Base-by-base conservation (phyloP, 2,113 vertebrate genomes). In the Misgurnus anguillicaudatus region DNA sequence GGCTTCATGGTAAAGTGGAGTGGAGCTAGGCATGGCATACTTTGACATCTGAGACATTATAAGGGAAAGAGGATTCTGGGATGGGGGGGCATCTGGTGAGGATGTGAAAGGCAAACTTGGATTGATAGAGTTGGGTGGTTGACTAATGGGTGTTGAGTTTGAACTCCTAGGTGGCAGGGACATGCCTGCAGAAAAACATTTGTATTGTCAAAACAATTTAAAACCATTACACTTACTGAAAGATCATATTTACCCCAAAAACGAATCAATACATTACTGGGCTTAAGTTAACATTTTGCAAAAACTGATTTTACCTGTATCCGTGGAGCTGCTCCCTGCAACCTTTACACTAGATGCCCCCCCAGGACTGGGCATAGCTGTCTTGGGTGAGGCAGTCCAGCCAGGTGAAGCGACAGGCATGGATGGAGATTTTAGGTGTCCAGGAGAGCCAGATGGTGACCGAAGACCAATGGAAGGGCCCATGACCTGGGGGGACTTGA, bases 11-110 rank as follows among this genome's bases (percentile, higher is more conserved):
- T 99, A 99, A 47, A 99, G 96, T 0, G 98, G 98, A 9, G 97
- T 98, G 81, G 96, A 95, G 89, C 97, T 98, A 80, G 98, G 97
- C 94, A 99, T 95, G 83, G 98, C 97, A 0, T 98, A 99, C 88
- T 98, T 98, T 85, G 98, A 99, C 97, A 99, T 98, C 93, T 98
- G 97, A 45, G 96, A 96, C 96, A 99, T 99, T 90, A 99, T 99
- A 77, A 99, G 91, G 0, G 97, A 98, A 75, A 99, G 89, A 39
- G 97, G 98, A 85, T 99, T 98, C 93, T 96, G 97, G 77, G 97
- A 92, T 11, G 95, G 92, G 14, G 94, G 86, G 66, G 92, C 93
- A 80, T 96, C 96, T 47, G 95, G 94, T 79, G 96, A 96, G 45
- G 96, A 95, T 19, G 93, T 95, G 85, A 96, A 96, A 69, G 96